phyloP scores from a whole-genome alignment of 53 echinoderm and acorn worm genomes.

The Actinopyga echinites region DNA sequence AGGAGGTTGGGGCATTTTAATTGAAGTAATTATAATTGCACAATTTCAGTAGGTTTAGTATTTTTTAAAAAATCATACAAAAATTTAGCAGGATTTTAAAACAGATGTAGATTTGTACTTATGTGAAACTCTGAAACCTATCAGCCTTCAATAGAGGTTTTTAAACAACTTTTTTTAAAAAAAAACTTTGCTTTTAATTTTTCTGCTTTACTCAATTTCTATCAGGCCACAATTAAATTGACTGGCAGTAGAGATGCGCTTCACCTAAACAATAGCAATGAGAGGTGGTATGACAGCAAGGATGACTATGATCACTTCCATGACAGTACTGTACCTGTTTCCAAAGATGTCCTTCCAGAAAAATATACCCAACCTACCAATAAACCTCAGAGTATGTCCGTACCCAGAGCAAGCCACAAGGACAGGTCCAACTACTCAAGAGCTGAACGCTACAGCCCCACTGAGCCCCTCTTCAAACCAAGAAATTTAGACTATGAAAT shows the following conservation, averaged over 20 bases:
- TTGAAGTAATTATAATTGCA: no score
- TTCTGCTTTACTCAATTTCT: no score
- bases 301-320: slow-evolving; percentile 91
- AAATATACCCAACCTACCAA: slow-evolving; percentile 56
- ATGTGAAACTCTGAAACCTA: no score
- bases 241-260: slow-evolving; percentile 74
- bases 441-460: slow-evolving; percentile 89
- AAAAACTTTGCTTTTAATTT: no score
- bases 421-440: slow-evolving; percentile 61
- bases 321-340: slow-evolving; percentile 71
- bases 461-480: slow-evolving; percentile 70
- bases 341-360: slow-evolving; percentile 64
- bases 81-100: not conserved
- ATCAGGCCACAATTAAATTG: slow-evolving; percentile 68
- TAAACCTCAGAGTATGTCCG: slow-evolving; percentile 39
- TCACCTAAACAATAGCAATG: slow-evolving; percentile 63
- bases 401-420: slow-evolving; percentile 20
- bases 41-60: no score
- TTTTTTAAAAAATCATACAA: not conserved
- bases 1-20: not conserved
- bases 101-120: not conserved
- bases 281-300: slow-evolving; percentile 91
- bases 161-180: no score
- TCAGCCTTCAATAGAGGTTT: no score
- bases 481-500: slow-evolving; percentile 1